Conservation (phyloP, 2,113 vertebrate species). For the Tursiops truncatus region DNA sequence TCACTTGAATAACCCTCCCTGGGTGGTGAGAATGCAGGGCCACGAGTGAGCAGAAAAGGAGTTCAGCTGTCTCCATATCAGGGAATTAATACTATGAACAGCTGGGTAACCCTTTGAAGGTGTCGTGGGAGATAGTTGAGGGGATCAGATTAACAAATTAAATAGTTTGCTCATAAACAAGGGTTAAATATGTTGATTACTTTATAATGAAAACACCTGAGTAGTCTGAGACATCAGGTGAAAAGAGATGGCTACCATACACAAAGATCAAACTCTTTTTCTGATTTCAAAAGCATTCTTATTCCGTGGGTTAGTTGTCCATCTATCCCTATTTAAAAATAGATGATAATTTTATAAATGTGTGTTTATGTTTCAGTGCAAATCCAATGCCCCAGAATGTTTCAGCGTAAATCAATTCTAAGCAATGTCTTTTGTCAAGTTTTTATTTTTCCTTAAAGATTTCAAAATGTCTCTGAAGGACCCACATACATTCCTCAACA, state of each 20-base stretch:
- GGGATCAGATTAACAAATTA: not conserved
- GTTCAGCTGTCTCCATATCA: not conserved
- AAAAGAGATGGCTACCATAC: not conserved
- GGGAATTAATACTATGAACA: not conserved
- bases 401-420: not conserved
- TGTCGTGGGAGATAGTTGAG: not conserved
- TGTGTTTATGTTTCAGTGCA: not conserved
- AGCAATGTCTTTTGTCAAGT: not conserved
- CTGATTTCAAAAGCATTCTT: not conserved
- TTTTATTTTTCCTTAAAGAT: slow-evolving; percentile 46
- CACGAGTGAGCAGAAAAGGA: not conserved
- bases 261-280: not conserved
- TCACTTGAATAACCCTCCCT: not conserved
- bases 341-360: not conserved
- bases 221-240: not conserved
- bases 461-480: not conserved
- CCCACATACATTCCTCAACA: not conserved
- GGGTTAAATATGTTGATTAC: not conserved
- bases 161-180: not conserved
- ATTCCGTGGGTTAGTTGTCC: not conserved
- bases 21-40: not conserved
- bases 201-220: not conserved
- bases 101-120: not conserved
- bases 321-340: not conserved
- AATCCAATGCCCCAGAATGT: not conserved